These are phyloP conservation scores for Ophion costatus DNA, from an alignment of 2,888 invertebrate species.

Conservation along the genomic window DNA sequence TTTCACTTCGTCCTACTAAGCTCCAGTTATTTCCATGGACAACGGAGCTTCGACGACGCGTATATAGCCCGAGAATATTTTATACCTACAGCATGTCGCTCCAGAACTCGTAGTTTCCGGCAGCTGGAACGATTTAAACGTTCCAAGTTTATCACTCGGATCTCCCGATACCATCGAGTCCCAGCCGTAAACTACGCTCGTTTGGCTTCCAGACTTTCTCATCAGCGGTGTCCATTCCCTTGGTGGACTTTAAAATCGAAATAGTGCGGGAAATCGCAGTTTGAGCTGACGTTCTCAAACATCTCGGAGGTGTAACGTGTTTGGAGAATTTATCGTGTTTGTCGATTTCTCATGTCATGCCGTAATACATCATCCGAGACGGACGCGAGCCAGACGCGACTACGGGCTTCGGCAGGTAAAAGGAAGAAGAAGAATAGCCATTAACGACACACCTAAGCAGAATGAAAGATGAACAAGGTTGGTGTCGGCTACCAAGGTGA, in stretches of 20 bases:
- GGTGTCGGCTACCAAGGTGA: constrained; percentile 45
- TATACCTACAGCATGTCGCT: neutral
- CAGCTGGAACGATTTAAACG: constrained; percentile 3
- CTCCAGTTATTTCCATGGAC: constrained; percentile 47
- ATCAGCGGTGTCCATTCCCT: constrained; percentile 1
- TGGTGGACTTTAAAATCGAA: neutral
- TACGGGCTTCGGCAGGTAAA: neutral
- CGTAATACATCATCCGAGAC: neutral
- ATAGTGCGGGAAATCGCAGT: neutral
- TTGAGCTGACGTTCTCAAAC: neutral
- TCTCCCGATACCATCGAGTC: constrained; percentile 26
- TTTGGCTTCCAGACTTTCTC: constrained; percentile 24
- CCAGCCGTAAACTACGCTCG: neutral
- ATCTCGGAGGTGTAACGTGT: neutral
- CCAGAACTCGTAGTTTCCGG: constrained; percentile 35
- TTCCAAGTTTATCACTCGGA: constrained; percentile 39
- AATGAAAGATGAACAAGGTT: constrained; percentile 49
- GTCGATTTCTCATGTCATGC: neutral
- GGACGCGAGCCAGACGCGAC: neutral
- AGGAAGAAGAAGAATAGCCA: constrained; percentile 15
- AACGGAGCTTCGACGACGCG: constrained; percentile 45
- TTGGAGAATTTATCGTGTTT: neutral
- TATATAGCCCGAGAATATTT: constrained; percentile 29
- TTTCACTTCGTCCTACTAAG: constrained; percentile 50
- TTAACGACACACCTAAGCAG: constrained; percentile 23